Evolutionary conservation across 2,113 vertebrate species (phyloP).

Genomic region (Laticauda laticaudata): DNA sequence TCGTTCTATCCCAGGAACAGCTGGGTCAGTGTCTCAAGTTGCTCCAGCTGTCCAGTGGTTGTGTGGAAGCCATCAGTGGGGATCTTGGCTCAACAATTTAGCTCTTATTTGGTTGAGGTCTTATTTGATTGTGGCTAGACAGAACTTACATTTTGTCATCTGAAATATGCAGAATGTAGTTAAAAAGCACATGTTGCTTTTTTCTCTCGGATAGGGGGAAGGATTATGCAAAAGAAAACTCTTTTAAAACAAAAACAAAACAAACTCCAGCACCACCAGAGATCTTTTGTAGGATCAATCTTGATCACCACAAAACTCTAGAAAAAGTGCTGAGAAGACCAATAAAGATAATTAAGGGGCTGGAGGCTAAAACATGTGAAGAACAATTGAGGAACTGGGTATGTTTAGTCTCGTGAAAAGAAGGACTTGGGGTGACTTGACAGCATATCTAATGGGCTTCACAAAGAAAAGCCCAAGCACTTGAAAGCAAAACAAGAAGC

Average conservation of each 20-base stretch:
- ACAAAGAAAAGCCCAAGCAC: not conserved
- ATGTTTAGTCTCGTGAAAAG: no score
- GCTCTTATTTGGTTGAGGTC: not conserved
- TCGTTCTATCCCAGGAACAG: not conserved
- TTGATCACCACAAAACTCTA: not conserved
- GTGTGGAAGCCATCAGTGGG: not conserved
- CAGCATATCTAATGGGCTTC: not conserved
- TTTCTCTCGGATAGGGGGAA: not conserved
- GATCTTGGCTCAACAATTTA: not conserved
- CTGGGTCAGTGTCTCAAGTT: not conserved
- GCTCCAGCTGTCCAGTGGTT: not conserved
- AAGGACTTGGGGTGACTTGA: not conserved
- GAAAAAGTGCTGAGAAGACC: not conserved
- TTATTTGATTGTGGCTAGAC: slow-evolving; percentile 19
- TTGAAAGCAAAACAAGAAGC: not conserved
- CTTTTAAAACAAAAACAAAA: slow-evolving; percentile 25
- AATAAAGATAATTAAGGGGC: not conserved
- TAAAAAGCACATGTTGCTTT: not conserved
- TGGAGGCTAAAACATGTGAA: not conserved
- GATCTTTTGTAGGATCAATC: slow-evolving; percentile 38
- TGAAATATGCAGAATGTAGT: not conserved
- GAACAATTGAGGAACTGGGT: not conserved
- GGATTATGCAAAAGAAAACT: not conserved
- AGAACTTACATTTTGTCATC: slow-evolving; percentile 35
- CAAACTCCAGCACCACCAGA: not conserved